Conservation (phyloP, 2,888 invertebrate species). For the Steinernema carpocapsae region DNA sequence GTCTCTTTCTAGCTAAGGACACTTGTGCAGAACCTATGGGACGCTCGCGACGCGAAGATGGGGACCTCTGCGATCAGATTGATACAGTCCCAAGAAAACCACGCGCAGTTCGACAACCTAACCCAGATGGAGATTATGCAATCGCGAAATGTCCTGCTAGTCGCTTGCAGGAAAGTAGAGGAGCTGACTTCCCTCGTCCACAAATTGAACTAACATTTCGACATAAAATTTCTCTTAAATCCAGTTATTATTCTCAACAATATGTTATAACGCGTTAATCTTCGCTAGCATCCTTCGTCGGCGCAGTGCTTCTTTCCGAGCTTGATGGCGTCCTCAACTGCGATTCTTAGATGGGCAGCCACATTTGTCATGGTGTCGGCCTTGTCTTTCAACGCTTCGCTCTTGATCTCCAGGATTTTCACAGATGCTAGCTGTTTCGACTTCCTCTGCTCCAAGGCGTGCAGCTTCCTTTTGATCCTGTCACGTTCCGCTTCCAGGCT, state of each 20-base stretch:
- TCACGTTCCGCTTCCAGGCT: neutral
- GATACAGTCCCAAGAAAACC: slow-evolving; percentile 47
- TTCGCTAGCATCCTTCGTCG: neutral
- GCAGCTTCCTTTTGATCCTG: neutral
- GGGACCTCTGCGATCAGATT: slow-evolving; percentile 47
- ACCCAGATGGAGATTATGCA: slow-evolving; percentile 55
- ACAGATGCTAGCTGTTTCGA: neutral
- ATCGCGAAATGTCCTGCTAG: slow-evolving; percentile 4
- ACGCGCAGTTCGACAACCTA: slow-evolving; percentile 59
- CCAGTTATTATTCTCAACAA: neutral
- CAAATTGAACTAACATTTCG: slow-evolving; percentile 26
- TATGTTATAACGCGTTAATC: neutral
- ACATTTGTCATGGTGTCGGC: neutral
- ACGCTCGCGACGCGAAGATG: slow-evolving; percentile 89
- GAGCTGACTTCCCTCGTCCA: slow-evolving; percentile 15
- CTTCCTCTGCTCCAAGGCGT: slow-evolving; percentile 2
- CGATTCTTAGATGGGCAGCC: neutral
- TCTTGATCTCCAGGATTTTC: neutral
- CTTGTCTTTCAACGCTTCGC: neutral
- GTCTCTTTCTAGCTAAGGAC: slow-evolving; percentile 73
- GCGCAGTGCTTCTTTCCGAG: slow-evolving; percentile 8
- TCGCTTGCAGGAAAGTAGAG: slow-evolving; percentile 21
- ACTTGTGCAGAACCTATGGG: slow-evolving; percentile 94
- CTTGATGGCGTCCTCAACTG: neutral
- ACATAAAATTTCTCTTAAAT: neutral